Conservation (phyloP, 2,888 invertebrate species). For the Tortricodes alternella region DNA sequence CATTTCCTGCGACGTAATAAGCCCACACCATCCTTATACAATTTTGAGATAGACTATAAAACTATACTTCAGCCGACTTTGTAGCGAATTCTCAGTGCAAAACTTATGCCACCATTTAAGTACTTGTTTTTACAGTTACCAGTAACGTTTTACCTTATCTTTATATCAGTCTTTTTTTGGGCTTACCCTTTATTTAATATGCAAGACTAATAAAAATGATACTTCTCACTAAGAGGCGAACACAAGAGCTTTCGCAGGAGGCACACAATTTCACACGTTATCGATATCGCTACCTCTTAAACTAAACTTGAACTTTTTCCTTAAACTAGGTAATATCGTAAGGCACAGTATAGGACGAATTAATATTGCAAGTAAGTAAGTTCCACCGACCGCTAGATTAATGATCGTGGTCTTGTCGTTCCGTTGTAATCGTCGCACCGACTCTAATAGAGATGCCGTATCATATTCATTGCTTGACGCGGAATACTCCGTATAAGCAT, state of each 20-base stretch:
- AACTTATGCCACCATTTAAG: background rate
- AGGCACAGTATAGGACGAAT: constrained; percentile 53
- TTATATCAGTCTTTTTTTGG: too few species aligned
- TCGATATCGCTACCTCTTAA: constrained; percentile 40
- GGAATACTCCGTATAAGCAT: constrained; percentile 58
- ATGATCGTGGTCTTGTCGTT: constrained; percentile 45
- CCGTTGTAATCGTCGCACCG: constrained; percentile 37
- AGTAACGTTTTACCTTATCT: too few species aligned
- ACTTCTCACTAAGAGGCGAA: background rate
- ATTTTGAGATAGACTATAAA: too few species aligned
- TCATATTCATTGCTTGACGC: constrained; percentile 47
- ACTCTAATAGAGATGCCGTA: constrained; percentile 40
- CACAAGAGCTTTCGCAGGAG: background rate
- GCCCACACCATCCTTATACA: too few species aligned
- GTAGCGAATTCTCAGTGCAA: background rate
- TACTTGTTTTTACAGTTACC: too few species aligned
- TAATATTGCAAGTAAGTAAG: constrained; percentile 50
- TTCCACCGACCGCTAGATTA: constrained; percentile 54
- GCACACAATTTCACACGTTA: constrained; percentile 39
- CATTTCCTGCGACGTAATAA: background rate
- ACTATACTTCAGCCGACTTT: too few species aligned
- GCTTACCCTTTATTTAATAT: too few species aligned
- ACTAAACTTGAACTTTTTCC: constrained; percentile 28
- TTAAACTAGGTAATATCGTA: constrained; percentile 45
- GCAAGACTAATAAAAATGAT: too few species aligned